Evolutionary conservation across 30 jellyfish, hydroid and myxozoan genomes (phyloP).

Genomic region (Turritopsis rubra): DNA sequence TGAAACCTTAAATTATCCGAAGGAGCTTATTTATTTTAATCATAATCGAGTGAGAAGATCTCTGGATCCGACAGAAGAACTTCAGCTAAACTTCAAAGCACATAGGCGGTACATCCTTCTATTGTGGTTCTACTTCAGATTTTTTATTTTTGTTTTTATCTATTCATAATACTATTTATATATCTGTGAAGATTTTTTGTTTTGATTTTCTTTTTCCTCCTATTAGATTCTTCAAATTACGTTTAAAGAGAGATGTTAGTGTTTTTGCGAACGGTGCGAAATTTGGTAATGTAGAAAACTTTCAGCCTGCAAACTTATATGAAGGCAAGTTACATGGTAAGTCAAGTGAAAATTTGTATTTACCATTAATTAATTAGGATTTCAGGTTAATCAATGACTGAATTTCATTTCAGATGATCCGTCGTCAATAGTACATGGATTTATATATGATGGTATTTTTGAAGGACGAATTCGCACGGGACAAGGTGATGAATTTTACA

Average conservation of each 20-base stretch:
- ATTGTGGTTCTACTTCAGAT: background rate
- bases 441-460: constrained; percentile 68
- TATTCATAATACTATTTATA: background rate
- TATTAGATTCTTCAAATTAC: constrained; percentile 59
- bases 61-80: constrained; percentile 34
- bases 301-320: constrained; percentile 69
- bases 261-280: constrained; percentile 33
- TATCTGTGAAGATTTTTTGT: background rate
- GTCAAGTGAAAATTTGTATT: background rate
- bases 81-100: constrained; percentile 63
- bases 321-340: constrained; percentile 72
- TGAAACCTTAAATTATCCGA: constrained; percentile 56
- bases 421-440: constrained; percentile 76
- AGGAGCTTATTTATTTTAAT: constrained; percentile 27
- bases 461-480: constrained; percentile 73
- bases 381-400: background rate
- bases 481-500: constrained; percentile 50
- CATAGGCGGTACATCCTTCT: constrained; percentile 52
- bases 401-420: constrained; percentile 43
- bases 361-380: background rate
- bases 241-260: constrained; percentile 47
- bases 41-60: constrained; percentile 72
- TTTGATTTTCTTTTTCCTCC: background rate
- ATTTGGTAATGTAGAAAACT: constrained; percentile 31
- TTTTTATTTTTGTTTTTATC: background rate